phyloP scores from a whole-genome alignment of 2,113 vertebrate genomes.

The Choloepus hoffmanni region DNA sequence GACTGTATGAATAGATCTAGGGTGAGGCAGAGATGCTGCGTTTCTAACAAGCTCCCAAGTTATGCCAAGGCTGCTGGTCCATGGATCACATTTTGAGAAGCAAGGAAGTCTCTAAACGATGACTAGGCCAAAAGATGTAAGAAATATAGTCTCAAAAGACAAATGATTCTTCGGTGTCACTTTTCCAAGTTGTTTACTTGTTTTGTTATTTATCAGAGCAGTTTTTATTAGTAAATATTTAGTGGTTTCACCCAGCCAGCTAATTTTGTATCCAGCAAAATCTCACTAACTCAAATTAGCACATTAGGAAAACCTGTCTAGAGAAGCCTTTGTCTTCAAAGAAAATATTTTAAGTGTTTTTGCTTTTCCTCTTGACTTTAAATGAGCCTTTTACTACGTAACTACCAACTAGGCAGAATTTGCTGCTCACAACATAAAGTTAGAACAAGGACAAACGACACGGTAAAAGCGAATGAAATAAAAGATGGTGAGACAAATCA shows the following conservation, averaged over 20 bases:
- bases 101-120: neutral
- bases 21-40: neutral
- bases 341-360: neutral
- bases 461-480: constrained; percentile 27
- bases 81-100: neutral
- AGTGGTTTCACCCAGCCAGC: neutral
- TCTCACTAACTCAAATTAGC: constrained; percentile 38
- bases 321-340: neutral
- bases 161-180: constrained; percentile 14
- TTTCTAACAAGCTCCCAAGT: constrained; percentile 26
- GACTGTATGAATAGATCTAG: neutral
- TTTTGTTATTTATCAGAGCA: neutral
- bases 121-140: neutral
- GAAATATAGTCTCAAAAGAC: neutral
- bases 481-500: constrained; percentile 16
- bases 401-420: neutral
- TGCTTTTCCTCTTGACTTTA: constrained; percentile 43
- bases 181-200: neutral
- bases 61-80: neutral
- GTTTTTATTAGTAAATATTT: constrained; percentile 48
- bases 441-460: constrained; percentile 2
- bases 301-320: neutral
- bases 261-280: constrained; percentile 46
- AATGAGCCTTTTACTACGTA: neutral
- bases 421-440: constrained; percentile 28